Conservation (phyloP, 2,113 vertebrate genomes). For the Poeciliopsis occidentalis region DNA sequence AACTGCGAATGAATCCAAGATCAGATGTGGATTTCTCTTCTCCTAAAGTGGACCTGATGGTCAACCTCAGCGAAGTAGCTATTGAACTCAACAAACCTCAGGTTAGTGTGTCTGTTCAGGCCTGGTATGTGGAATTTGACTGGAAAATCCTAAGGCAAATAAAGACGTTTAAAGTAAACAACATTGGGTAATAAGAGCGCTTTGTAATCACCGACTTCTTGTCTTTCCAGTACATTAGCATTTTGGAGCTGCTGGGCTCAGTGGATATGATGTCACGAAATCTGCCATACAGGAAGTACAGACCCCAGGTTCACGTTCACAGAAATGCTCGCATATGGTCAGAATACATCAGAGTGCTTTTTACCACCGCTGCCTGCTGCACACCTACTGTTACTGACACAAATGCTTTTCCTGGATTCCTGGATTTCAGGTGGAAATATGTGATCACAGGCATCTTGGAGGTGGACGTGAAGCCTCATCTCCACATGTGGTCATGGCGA, state of each 20-base stretch:
- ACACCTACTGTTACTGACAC: not conserved
- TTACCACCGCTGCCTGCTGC: not conserved
- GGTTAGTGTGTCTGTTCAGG: constrained; percentile 75
- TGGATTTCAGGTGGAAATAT: constrained; percentile 88
- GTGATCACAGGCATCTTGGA: constrained; percentile 86
- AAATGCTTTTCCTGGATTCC: not conserved
- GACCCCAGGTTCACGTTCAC: constrained; percentile 84
- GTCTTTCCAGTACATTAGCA: constrained; percentile 90
- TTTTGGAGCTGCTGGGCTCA: constrained; percentile 95
- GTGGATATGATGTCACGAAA: constrained; percentile 96
- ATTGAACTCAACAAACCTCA: constrained; percentile 93
- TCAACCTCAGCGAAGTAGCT: constrained; percentile 90
- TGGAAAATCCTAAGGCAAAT: not conserved
- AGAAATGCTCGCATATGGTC: constrained; percentile 86
- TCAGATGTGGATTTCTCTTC: constrained; percentile 94
- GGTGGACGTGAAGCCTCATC: constrained; percentile 88
- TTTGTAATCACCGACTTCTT: constrained; percentile 38
- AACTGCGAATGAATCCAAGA: constrained; percentile 94
- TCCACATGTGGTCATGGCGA: constrained; percentile 96
- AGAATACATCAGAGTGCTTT: constrained; percentile 35
- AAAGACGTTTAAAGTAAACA: not conserved
- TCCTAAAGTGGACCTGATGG: constrained; percentile 91
- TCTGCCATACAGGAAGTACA: constrained; percentile 94
- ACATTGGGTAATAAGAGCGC: not conserved
- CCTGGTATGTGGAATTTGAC: not conserved